Evolutionary conservation across 2,797 vertebrate species (phyloP).

Genomic region (Xerus rutilus): DNA sequence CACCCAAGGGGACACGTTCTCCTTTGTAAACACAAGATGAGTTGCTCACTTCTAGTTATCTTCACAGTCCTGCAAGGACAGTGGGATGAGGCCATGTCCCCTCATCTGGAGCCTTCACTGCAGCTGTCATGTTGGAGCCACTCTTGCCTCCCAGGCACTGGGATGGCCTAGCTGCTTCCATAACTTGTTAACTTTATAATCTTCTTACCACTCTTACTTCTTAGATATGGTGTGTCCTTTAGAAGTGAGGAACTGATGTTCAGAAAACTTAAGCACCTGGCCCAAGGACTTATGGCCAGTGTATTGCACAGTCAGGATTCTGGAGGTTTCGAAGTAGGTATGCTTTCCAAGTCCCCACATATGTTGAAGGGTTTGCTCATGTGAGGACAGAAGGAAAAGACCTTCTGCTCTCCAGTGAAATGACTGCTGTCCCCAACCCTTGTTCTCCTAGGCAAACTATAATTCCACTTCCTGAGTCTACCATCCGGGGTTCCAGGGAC

Average conservation of each 20-base stretch:
- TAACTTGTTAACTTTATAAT: too few relatives aligned
- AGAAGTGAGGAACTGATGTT: neutral
- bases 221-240: neutral
- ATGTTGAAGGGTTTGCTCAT: too few relatives aligned
- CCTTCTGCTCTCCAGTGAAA: neutral
- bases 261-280: neutral
- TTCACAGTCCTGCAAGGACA: neutral
- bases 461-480: neutral
- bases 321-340: accelerated
- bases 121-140: accelerated
- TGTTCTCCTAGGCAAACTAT: neutral
- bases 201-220: neutral
- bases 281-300: neutral
- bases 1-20: neutral
- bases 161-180: neutral
- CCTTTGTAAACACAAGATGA: too few relatives aligned
- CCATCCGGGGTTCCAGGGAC: neutral
- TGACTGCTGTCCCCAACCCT: neutral
- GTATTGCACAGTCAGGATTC: too few relatives aligned
- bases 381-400: neutral
- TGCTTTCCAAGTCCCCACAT: neutral
- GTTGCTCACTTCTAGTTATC: too few relatives aligned
- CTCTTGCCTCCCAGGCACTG: neutral
- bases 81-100: neutral
- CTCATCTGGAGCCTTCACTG: neutral